Conservation (phyloP, 2,888 invertebrate species). For the Conus canariensis region DNA sequence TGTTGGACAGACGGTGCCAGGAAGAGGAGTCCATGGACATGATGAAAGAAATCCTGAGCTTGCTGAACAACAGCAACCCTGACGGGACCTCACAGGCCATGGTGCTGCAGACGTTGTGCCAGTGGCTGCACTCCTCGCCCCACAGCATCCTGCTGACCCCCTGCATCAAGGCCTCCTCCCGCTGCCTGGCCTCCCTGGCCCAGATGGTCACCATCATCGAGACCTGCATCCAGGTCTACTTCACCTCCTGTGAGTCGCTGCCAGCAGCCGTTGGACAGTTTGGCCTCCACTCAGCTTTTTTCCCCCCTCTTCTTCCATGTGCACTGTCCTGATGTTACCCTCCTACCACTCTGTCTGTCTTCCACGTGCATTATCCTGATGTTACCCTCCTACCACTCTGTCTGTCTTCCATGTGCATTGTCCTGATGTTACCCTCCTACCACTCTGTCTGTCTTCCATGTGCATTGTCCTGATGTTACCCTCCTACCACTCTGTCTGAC, state of each 20-base stretch:
- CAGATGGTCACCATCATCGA: constrained; percentile 73
- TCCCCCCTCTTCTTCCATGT: not conserved
- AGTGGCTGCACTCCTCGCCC: constrained; percentile 75
- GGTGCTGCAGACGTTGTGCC: constrained; percentile 65
- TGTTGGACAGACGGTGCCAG: constrained; percentile 54
- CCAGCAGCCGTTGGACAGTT: not conserved
- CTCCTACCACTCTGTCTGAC: too few relatives aligned
- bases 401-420: too few relatives aligned
- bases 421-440: too few relatives aligned
- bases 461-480: too few relatives aligned
- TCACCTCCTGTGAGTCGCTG: constrained; percentile 56
- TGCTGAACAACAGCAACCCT: constrained; percentile 76
- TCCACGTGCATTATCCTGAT: too few relatives aligned
- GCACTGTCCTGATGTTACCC: not conserved
- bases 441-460: too few relatives aligned
- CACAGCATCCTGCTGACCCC: constrained; percentile 73
- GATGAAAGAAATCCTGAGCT: constrained; percentile 70
- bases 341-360: too few relatives aligned
- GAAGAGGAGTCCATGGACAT: constrained; percentile 70
- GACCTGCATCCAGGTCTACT: constrained; percentile 72
- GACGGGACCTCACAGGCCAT: constrained; percentile 60
- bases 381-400: too few relatives aligned
- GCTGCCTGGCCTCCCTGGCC: constrained; percentile 70
- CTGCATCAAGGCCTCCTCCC: constrained; percentile 70
- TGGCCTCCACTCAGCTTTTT: not conserved